Percentiles rank a stretch among this genome's conserved stretches.
phyloP scores from a whole-genome alignment of 2,113 vertebrate genomes.

The Collichthys lucidus region DNA sequence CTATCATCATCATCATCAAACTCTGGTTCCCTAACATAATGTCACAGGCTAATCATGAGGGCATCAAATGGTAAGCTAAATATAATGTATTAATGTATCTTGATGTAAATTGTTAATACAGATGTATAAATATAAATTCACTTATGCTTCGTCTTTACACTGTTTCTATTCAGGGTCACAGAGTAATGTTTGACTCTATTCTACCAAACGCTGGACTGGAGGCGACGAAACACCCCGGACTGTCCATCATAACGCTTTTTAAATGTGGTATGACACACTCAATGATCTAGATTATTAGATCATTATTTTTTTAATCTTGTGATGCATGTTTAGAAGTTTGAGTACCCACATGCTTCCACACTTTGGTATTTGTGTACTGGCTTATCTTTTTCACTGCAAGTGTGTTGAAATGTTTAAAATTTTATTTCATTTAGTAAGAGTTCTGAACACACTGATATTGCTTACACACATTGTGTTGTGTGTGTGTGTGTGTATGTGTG shows the following conservation, averaged over 20 bases:
- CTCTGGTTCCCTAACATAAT: conserved; percentile 6
- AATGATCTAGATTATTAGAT: neutral
- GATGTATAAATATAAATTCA: neutral
- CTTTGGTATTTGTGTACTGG: neutral
- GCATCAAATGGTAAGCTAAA: neutral
- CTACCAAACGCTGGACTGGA: conserved; percentile 3
- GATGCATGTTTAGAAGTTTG: neutral
- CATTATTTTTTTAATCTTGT: too few relatives aligned
- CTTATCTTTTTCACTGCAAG: neutral
- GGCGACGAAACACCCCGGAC: neutral
- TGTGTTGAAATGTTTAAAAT: neutral
- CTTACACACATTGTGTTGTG: neutral
- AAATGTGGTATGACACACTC: conserved; percentile 35
- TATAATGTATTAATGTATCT: neutral
- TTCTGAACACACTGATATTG: neutral
- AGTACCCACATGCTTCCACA: neutral
- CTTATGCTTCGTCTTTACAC: neutral
- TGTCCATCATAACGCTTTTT: neutral
- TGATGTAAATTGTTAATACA: neutral
- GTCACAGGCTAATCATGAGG: conserved; percentile 11
- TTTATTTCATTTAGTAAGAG: neutral
- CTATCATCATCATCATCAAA: conserved; percentile 19
- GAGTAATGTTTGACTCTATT: neutral
- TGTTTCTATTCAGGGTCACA: neutral
- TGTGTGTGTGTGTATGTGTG: too few relatives aligned